phyloP scores from a whole-genome alignment of 1,140 invertebrate species.

The Trissolcus basalis region DNA sequence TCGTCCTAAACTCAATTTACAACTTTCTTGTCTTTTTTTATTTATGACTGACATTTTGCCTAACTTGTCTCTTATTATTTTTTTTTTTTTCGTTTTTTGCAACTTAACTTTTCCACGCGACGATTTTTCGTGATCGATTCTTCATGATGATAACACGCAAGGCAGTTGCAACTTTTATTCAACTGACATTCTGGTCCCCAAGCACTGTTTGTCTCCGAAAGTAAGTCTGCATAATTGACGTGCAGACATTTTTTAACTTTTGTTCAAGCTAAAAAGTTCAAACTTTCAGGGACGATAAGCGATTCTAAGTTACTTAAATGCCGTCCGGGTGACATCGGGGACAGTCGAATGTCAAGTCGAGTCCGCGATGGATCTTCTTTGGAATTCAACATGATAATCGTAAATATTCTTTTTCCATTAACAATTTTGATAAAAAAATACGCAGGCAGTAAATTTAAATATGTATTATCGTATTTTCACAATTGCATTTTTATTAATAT shows the following conservation, averaged over 20 bases:
- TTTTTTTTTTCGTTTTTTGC: neutral
- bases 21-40: constrained; percentile 10
- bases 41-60: constrained; percentile 12
- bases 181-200: constrained; percentile 16
- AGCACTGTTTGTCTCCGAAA: constrained; percentile 20
- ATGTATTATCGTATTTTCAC: no score
- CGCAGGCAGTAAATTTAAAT: no score
- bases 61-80: neutral
- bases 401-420: neutral
- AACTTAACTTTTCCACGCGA: constrained; percentile 16
- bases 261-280: constrained; percentile 8
- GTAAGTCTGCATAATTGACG: constrained; percentile 34
- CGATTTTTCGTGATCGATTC: constrained; percentile 62
- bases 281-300: constrained; percentile 41
- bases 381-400: neutral
- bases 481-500: no score
- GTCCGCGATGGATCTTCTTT: no score
- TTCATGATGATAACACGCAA: constrained; percentile 50
- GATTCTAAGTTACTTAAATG: constrained; percentile 37
- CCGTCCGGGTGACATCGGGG: constrained; percentile 7
- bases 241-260: constrained; percentile 27
- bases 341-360: constrained; percentile 18
- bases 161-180: constrained; percentile 7
- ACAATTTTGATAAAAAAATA: no score
- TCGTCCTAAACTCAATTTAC: constrained; percentile 3